Base-by-base conservation (phyloP, 2,888 invertebrate species). In the Pardosa pseudoannulata region DNA sequence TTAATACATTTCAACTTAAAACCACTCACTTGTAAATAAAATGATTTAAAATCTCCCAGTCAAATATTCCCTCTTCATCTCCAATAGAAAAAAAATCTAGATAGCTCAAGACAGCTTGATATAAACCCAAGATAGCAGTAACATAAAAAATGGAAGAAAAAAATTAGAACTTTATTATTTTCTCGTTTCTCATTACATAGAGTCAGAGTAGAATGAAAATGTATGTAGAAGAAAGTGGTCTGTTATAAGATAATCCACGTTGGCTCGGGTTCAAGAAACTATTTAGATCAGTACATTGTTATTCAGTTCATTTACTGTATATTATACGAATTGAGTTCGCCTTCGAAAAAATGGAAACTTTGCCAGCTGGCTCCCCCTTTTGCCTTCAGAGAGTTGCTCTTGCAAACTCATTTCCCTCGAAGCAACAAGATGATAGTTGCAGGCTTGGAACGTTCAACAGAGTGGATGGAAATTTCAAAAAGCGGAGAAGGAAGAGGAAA, bases 311-410 rank as follows among this genome's bases (percentile, higher is more conserved):
- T 56, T 56, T 56, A 56, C 56, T 56, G 23, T 5, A 56, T 56
- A 3, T 56, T 23, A 23, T 56, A 56, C 11, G 23, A 56, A 23
- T 23, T 23, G 56, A 56, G 23, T 56, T 56, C 16, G 19, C 23
- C 16, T 16, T 56, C 1, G 11, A 46, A 56, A 23, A 56, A 23
- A 56, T 19, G 23, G 56, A 56, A 56, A 23, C 56, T 16, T 56
- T 56, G 56, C 56, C 56, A 56, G 56, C 56, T 56, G 56, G 56
- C 56, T 56, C 46, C n/a, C 56, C 11, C 56, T 56, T 46, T 46
- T 11, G 9, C 56, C 16, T 56, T 6, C 1, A 19, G 23, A 23
- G 19, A n/a, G n/a, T n/a, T 23, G 23, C 56, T 16, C n/a, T 46
- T 46, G 11, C n/a, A 16, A 16, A 9, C 46, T 46, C 16, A 16